Conservation (phyloP, 2,888 invertebrate genomes). For the Hydropsyche betteni region DNA sequence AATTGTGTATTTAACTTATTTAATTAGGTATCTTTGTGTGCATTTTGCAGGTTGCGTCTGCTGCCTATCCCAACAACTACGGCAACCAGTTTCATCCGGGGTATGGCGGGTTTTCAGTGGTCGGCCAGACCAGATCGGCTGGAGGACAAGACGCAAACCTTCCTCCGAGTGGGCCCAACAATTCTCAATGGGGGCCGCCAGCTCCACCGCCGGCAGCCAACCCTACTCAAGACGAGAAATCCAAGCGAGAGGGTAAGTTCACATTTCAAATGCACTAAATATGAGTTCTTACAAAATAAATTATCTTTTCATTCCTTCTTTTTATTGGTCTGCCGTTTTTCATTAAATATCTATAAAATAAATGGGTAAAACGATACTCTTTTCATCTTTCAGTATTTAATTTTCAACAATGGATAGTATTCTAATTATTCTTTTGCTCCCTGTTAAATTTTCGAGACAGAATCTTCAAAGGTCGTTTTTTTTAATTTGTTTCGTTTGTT, state of each 20-base stretch:
- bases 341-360: not conserved
- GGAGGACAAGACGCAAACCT: constrained; percentile 49
- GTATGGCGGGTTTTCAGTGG: constrained; percentile 23
- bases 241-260: constrained; percentile 64
- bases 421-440: too few species aligned
- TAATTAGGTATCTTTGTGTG: not conserved
- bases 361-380: too few species aligned
- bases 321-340: not conserved
- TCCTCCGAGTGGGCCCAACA: constrained; percentile 55
- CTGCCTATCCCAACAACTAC: constrained; percentile 5
- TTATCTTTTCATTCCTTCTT: not conserved
- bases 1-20: not conserved
- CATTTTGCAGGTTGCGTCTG: not conserved
- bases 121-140: not conserved
- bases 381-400: not conserved
- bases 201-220: constrained; percentile 57
- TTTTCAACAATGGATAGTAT: too few species aligned
- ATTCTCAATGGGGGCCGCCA: constrained; percentile 63
- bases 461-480: not conserved
- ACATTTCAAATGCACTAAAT: not conserved
- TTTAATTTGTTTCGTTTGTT: not conserved
- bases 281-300: not conserved
- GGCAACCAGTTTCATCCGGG: constrained; percentile 14
- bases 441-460: too few species aligned
- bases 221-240: constrained; percentile 59